Base-by-base conservation (phyloP, 1,140 invertebrate species). In the Archegozetes longisetosus region DNA sequence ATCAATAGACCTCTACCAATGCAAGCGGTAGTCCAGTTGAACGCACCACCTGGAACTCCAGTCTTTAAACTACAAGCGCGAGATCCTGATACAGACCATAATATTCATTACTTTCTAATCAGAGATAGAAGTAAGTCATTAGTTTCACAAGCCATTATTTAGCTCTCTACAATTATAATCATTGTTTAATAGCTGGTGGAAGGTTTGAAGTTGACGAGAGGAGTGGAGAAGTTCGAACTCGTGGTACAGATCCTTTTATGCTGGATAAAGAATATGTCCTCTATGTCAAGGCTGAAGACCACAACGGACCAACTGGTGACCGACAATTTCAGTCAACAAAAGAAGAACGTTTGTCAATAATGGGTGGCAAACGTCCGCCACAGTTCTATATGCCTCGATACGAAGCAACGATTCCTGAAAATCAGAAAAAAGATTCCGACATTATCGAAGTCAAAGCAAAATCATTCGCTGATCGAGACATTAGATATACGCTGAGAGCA, bases 391-490 rank as follows among this genome's bases (percentile, higher is more conserved):
- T 93, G 78, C 83, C 84, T 2, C 85, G 83, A 65, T 93, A 93
- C 70, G 88, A 91, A 69, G 87, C 88, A 0, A 88, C 91, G 73
- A 93, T 93, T 67, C 88, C 88, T 1, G 90, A 94, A 73, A 93
- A 93, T 72, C 86, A 92, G 73, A 88, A 88, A 71, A 94, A 94
- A 73, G 89, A 94, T 72, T 90, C 89, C 24, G 89, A 93, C 69
- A 93, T 94, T 47, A 93, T 94, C 71, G 92, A 88, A 47, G 88
- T 94, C 58, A 93, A 93, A 76, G 89, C 90, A 0, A 93, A 93
- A 72, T 93, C 89, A 3, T 94, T 94, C 72, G 89, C 90, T 55
- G 89, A 93, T 74, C 81, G 89, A 32, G 88, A 93, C 71, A 94
- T 94, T 64, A 80, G 88, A 2, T 94, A 94, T 73, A 93, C 89